phyloP scores from a whole-genome alignment of 1,140 invertebrate genomes.

The Oedothorax gibbosus region DNA sequence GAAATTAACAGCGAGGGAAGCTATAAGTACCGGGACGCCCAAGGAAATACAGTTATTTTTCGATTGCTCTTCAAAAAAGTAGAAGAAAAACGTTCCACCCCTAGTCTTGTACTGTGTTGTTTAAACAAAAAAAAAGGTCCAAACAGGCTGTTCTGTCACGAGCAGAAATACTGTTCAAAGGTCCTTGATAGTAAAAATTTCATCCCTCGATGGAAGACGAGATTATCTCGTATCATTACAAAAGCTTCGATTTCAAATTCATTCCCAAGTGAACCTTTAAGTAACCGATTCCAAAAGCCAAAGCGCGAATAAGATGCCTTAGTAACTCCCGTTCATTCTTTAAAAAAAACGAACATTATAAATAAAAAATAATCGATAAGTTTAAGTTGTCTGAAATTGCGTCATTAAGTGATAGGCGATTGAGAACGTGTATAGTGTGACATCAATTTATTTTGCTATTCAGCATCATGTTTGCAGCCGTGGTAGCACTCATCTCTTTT shows the following conservation, averaged over 20 bases:
- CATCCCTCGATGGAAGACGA: neutral
- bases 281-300: conserved; percentile 2
- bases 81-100: no score
- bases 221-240: neutral
- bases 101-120: no score
- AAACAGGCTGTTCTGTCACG: no score
- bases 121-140: no score
- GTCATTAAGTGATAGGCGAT: conserved; percentile 16
- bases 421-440: neutral
- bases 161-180: no score
- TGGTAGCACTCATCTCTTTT: conserved; percentile 27
- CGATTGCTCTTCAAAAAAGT: no score
- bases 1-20: no score
- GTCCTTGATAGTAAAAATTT: no score
- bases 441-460: neutral
- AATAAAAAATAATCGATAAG: conserved; percentile 23
- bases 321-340: neutral
- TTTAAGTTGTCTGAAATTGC: conserved; percentile 21
- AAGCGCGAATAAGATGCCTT: neutral
- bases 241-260: neutral
- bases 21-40: no score
- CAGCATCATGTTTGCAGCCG: conserved; percentile 26
- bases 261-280: neutral
- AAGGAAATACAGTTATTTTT: no score
- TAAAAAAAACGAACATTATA: neutral